Percentiles rank a stretch among this genome's conserved stretches.
phyloP scores from a whole-genome alignment of 1,140 invertebrate genomes.

The Lucilia sericata region DNA sequence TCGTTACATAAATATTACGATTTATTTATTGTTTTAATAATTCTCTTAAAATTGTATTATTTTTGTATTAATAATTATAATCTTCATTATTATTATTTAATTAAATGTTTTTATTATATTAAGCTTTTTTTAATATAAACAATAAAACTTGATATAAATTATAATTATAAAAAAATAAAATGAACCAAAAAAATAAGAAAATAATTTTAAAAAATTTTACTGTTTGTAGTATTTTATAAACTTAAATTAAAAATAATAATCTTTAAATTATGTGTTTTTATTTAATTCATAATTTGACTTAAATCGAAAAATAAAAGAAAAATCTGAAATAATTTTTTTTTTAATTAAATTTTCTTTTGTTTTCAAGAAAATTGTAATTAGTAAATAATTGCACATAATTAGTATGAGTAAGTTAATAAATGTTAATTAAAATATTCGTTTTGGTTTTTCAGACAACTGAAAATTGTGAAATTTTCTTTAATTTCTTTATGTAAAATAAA shows the following conservation, averaged over 20 bases:
- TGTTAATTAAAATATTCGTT: constrained; percentile 1
- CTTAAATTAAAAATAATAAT: not conserved
- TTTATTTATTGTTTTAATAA: not conserved
- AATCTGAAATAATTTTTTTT: not conserved
- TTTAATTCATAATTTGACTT: not conserved
- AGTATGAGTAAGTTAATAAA: constrained; percentile 22
- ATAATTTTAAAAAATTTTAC: too few relatives aligned
- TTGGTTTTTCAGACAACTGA: not conserved
- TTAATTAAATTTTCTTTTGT: not conserved
- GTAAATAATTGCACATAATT: constrained; percentile 40
- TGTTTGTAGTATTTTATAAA: too few relatives aligned
- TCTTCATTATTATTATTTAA: not conserved
- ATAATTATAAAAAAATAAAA: too few relatives aligned
- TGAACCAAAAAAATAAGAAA: too few relatives aligned
- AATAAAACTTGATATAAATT: too few relatives aligned
- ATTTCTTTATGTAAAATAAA: not conserved
- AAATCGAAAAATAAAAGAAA: constrained; percentile 10
- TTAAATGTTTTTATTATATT: not conserved
- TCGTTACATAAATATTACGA: constrained; percentile 39
- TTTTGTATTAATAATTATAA: constrained; percentile 10
- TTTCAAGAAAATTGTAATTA: constrained; percentile 11
- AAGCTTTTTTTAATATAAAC: not conserved
- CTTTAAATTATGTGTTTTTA: not conserved
- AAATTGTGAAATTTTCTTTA: not conserved
- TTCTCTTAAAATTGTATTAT: constrained; percentile 15